Conservation (phyloP, 2,113 vertebrate genomes). For the Platycercus adscitus region DNA sequence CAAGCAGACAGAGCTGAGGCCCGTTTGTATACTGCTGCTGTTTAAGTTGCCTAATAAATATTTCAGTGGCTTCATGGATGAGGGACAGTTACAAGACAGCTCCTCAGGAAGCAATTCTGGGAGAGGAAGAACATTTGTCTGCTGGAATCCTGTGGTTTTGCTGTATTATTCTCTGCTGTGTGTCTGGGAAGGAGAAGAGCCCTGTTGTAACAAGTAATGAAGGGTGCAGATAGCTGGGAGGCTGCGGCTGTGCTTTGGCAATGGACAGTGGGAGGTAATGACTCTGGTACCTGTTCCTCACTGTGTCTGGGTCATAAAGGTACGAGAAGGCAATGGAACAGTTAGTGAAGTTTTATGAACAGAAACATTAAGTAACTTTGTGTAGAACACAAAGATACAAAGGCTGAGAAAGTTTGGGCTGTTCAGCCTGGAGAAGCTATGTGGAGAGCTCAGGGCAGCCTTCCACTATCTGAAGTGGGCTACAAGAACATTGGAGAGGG, state of each 20-base stretch:
- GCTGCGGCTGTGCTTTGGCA: background rate
- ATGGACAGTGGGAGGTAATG: rapidly evolving
- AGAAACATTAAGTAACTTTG: background rate
- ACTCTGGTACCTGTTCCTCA: background rate
- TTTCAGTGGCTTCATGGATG: background rate
- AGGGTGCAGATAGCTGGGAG: background rate
- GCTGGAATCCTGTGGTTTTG: background rate
- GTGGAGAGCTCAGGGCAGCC: background rate
- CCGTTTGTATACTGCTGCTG: background rate
- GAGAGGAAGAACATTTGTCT: background rate
- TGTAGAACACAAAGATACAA: background rate
- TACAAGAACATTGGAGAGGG: background rate
- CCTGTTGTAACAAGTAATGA: background rate
- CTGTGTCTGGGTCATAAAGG: rapidly evolving
- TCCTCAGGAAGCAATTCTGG: background rate
- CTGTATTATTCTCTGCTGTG: background rate
- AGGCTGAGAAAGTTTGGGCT: background rate
- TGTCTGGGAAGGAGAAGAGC: background rate
- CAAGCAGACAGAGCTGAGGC: background rate
- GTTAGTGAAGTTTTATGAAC: background rate
- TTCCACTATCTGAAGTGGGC: background rate
- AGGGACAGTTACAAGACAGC: background rate
- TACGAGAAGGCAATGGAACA: background rate
- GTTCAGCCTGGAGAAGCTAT: background rate
- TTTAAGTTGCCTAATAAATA: slow-evolving; percentile 33